phyloP scores from a whole-genome alignment of 2,113 vertebrate genomes.

The Erythrolamprus reginae region DNA sequence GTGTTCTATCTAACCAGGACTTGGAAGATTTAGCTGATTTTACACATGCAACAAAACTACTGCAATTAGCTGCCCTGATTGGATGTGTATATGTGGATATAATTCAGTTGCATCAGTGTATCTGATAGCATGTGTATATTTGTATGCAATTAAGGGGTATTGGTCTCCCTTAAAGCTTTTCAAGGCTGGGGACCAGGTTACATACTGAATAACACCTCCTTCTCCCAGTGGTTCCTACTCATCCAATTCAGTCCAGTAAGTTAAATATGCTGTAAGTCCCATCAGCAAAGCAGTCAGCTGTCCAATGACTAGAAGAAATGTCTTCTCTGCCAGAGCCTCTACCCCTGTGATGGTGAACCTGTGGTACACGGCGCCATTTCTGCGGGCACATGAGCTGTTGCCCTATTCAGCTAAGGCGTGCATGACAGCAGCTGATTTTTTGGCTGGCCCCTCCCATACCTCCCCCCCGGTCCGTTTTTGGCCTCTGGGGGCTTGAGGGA shows the following conservation, averaged over 20 bases:
- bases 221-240: neutral
- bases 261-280: neutral
- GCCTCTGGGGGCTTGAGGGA: too few species aligned
- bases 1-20: too few species aligned
- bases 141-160: neutral
- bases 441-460: too few species aligned
- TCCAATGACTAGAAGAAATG: neutral
- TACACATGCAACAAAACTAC: neutral
- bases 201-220: neutral
- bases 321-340: neutral
- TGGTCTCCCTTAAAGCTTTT: neutral
- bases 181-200: neutral
- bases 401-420: too few species aligned
- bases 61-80: neutral
- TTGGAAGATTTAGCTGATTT: neutral
- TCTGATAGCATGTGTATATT: neutral
- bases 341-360: neutral
- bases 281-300: neutral
- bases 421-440: too few species aligned
- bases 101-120: too few species aligned
- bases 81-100: neutral
- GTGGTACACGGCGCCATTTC: too few species aligned
- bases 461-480: too few species aligned
- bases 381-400: too few species aligned
- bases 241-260: neutral